A percentile compares a stretch with the other conserved stretches of the same genome.
Evolutionary conservation across 2,113 vertebrate species (phyloP).

Genomic region (Australoheros scitulus): DNA sequence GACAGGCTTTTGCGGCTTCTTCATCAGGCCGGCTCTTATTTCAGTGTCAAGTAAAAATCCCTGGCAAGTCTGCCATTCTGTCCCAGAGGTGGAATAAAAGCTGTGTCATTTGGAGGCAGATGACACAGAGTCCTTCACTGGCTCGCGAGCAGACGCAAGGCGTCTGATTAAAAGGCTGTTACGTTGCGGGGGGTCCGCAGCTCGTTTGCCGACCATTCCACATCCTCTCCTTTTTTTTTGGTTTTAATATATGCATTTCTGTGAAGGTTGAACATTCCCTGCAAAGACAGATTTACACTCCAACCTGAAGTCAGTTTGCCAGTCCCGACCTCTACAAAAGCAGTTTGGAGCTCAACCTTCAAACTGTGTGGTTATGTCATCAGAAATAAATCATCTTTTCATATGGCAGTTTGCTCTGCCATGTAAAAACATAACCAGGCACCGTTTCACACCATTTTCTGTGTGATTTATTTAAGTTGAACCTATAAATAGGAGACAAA

Average conservation of each 20-base stretch:
- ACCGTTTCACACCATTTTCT: neutral
- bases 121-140: constrained; percentile 58
- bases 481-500: neutral
- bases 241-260: constrained; percentile 24
- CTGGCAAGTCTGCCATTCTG: constrained; percentile 38
- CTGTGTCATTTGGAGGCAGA: constrained; percentile 54
- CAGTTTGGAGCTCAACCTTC: neutral
- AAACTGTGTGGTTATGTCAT: neutral
- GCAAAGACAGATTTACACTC: neutral
- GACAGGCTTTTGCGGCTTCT: constrained; percentile 41
- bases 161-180: constrained; percentile 65
- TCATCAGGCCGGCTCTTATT: constrained; percentile 46
- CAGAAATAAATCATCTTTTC: constrained; percentile 17
- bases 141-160: constrained; percentile 33
- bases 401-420: neutral
- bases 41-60: constrained; percentile 57
- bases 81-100: constrained; percentile 57
- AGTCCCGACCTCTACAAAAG: neutral
- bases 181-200: constrained; percentile 2
- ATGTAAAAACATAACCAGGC: neutral
- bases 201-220: constrained; percentile 40
- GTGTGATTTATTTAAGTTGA: constrained; percentile 10
- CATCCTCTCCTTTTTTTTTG: neutral
- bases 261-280: neutral
- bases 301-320: neutral